phyloP scores from a whole-genome alignment of 2,797 vertebrate genomes.

The Antennarius maculatus region DNA sequence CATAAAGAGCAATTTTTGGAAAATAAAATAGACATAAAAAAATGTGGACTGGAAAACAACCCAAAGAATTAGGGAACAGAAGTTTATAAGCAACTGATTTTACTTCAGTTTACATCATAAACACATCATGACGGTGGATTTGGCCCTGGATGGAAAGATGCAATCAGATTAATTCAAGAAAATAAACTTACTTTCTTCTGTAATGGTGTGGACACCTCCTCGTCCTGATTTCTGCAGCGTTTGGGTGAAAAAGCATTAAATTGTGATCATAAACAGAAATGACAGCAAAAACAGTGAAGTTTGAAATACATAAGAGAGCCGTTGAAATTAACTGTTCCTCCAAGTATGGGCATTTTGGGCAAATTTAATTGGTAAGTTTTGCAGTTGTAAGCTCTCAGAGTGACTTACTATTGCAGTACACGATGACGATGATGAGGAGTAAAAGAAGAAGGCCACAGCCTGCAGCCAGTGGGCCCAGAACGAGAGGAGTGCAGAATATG shows the following conservation, averaged over 20 bases:
- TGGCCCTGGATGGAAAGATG: not conserved
- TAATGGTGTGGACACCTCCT: slow-evolving; percentile 83
- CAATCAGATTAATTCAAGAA: not conserved
- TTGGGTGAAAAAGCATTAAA: no score
- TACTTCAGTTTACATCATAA: no score
- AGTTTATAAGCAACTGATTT: no score
- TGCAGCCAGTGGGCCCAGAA: slow-evolving; percentile 69
- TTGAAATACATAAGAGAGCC: not conserved
- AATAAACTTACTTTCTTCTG: slow-evolving; percentile 75
- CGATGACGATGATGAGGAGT: slow-evolving; percentile 65
- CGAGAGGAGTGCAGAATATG: slow-evolving; percentile 54
- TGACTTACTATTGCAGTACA: slow-evolving; percentile 80
- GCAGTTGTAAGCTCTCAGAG: not conserved
- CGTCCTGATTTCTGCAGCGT: slow-evolving; percentile 71
- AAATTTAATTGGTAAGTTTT: not conserved
- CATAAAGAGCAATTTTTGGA: no score
- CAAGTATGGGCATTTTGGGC: no score
- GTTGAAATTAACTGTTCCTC: not conserved
- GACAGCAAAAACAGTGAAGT: not conserved
- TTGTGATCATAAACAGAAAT: not conserved
- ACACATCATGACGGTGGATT: no score
- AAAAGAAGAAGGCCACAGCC: slow-evolving; percentile 74
- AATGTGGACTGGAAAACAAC: no score
- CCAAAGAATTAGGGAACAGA: no score
- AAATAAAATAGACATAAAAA: no score